Evolutionary conservation across 2,797 vertebrate species (phyloP), one percentile per base, ranked within the genome.

Genomic region (Muscicapa comitata): DNA sequence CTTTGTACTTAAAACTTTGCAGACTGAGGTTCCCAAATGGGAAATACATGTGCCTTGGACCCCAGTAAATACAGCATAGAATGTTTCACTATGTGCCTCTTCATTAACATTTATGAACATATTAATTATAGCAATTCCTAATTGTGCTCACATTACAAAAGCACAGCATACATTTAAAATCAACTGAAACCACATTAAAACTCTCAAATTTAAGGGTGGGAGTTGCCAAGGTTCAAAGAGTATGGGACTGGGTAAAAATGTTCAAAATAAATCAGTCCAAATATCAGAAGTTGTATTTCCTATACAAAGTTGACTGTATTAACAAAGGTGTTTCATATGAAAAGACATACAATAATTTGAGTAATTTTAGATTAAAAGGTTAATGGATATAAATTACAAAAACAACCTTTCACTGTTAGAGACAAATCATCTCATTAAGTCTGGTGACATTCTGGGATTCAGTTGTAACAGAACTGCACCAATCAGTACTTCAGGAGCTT

Each of bases 361-460:
- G 31, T 24, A 21, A 59, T 86, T 92, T 65, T 62, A 20, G 94
- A 62, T 59, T 50, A 62, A 89, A 90, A 91, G 43, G 40, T 51
- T 86, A 75, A 75, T 50, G 31, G 91, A 70, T 59, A 85, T 61
- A 84, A 76, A 83, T 78, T 51, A 63, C 16, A 53, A 63, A 47
- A 62, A 2, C 33, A 71, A 16, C 13, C 37, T 65, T 63, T 54
- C 24, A 25, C 23, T 37, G 35, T 67, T 48, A 42, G 53, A 90
- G 66, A 92, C 70, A 93, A 91, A 88, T 82, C 10, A 54, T n/a
- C 91, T 95, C 77, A 81, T 86, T 90, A 77, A 83, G 53, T 33
- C 38, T 54, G 9, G 40, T 83, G 74, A 81, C 63, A n/a, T 31
- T 68, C 51, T 10, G 9, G 47, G 58, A 86, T 75, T 73, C 62